These are phyloP conservation scores for Oscheius sp. DNA, from an alignment of 2,888 invertebrate species.

Conservation along the genomic window DNA sequence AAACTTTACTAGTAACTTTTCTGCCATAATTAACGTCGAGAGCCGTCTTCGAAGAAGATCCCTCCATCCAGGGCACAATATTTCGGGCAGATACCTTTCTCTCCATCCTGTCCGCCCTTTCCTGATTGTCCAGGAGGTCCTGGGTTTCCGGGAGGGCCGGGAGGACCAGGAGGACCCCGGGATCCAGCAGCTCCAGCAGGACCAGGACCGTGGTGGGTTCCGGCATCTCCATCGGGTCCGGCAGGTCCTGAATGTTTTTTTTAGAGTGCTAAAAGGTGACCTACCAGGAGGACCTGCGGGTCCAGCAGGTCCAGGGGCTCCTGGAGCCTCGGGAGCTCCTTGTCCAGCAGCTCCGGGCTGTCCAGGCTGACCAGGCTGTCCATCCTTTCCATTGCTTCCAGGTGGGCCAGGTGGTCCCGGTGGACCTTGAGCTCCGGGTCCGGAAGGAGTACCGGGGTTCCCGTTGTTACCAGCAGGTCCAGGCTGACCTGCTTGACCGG, in stretches of 20 bases:
- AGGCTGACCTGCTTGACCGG: slow-evolving; percentile 39
- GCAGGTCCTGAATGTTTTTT: slow-evolving; percentile 44
- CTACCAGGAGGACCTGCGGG: slow-evolving; percentile 45
- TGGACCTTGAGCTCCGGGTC: slow-evolving; percentile 22
- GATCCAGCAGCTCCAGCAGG: slow-evolving; percentile 49
- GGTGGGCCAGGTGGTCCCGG: slow-evolving; percentile 46
- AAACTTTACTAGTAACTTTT: not conserved
- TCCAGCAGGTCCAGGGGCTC: slow-evolving; percentile 52
- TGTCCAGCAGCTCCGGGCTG: slow-evolving; percentile 34
- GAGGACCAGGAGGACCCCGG: slow-evolving; percentile 38
- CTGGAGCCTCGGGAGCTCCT: slow-evolving; percentile 16
- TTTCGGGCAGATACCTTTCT: slow-evolving; percentile 57
- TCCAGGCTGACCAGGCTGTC: slow-evolving; percentile 40
- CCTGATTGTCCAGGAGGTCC: slow-evolving; percentile 54
- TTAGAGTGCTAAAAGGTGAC: slow-evolving; percentile 42
- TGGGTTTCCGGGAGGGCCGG: slow-evolving; percentile 55
- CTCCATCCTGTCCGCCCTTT: slow-evolving; percentile 56
- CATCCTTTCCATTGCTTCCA: slow-evolving; percentile 59
- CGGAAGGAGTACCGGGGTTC: slow-evolving; percentile 14
- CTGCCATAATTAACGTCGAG: slow-evolving; percentile 31
- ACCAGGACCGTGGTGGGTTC: slow-evolving; percentile 24
- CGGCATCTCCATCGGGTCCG: slow-evolving; percentile 41
- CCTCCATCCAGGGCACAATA: slow-evolving; percentile 59
- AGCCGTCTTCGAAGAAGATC: slow-evolving; percentile 59
- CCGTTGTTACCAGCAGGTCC: slow-evolving; percentile 24